Percentiles rank a stretch among this genome's conserved stretches.
Evolutionary conservation across 2,113 vertebrate species (phyloP).

Genomic region (Rhinogobius similis): DNA sequence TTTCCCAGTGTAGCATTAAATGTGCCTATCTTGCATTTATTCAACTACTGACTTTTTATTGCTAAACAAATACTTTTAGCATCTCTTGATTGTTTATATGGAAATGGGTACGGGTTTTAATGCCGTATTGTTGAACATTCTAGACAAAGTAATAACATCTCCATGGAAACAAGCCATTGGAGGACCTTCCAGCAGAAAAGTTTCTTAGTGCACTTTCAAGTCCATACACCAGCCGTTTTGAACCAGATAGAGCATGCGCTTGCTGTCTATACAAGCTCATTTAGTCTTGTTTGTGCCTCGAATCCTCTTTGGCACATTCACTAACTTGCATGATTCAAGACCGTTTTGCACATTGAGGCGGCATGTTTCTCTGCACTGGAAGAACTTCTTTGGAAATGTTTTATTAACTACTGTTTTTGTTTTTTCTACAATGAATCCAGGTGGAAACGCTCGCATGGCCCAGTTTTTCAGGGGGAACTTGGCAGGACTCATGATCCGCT

Average conservation of each 20-base stretch:
- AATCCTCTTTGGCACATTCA: constrained; percentile 57
- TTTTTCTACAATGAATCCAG: constrained; percentile 58
- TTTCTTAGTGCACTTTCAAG: neutral
- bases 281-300: constrained; percentile 32
- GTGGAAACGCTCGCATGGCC: constrained; percentile 87
- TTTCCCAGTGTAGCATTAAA: neutral
- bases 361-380: constrained; percentile 60
- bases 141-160: neutral
- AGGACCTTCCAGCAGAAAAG: neutral
- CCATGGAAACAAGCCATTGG: neutral
- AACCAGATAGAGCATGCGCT: constrained; percentile 79
- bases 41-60: neutral
- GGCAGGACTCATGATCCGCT: constrained; percentile 90
- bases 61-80: too few species aligned
- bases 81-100: too few species aligned
- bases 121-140: neutral
- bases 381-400: constrained; percentile 18
- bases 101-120: too few species aligned
- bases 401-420: neutral
- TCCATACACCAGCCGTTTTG: constrained; percentile 16
- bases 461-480: constrained; percentile 95
- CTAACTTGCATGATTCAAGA: constrained; percentile 88
- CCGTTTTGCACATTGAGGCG: constrained; percentile 35
- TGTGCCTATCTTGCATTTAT: neutral
- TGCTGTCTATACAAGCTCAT: constrained; percentile 48